Base-by-base conservation (phyloP, 2,113 vertebrate species). In the Chaetops frenatus region DNA sequence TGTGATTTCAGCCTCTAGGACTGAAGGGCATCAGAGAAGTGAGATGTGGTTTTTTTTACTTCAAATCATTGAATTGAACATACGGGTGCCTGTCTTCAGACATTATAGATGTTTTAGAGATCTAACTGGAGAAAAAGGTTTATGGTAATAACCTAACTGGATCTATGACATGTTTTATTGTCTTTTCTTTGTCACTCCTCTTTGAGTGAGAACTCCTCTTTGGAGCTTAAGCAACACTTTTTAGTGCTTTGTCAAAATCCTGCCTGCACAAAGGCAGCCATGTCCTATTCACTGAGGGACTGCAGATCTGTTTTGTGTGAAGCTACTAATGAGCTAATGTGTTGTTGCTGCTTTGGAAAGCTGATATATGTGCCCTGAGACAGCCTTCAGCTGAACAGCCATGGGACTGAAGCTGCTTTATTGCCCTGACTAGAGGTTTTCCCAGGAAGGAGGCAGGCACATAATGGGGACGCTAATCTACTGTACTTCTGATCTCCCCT, bases 401-500 rank as follows among this genome's bases (percentile, higher is more conserved):
- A 38, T 13, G 65, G 48, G 48, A 92, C 40, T 91, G 89, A 85
- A 86, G 88, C 51, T 40, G 80, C 70, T 94, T 92, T 88, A 86
- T 70, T 91, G 72, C 57, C 29, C 81, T 69, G 56, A 71, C 12
- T 6, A 31, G 42, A 74, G 53, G 3, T 10, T 71, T 88, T 54
- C 81, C 67, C 69, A 72, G 60, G 67, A 51, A 66, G n/a, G 38
- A 91, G 86, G 73, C 65, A 94, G 74, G 23, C 77, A 38, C 73
- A 95, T 67, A 96, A 95, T 71, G 53, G 72, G 50, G 83, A 84
- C 0, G 29, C 83, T 94, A 62, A 95, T 91, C 89, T 93, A 85
- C 96, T 93, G 88, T 96, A 93, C 79, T 90, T 67, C 85, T 88
- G 81, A 93, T 95, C 85, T 82, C n/a, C 53, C 35, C 50, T 90